Percentiles rank a stretch among this genome's conserved stretches.
phyloP scores from a whole-genome alignment of 1,140 invertebrate genomes.

The Lethrus apterus region DNA sequence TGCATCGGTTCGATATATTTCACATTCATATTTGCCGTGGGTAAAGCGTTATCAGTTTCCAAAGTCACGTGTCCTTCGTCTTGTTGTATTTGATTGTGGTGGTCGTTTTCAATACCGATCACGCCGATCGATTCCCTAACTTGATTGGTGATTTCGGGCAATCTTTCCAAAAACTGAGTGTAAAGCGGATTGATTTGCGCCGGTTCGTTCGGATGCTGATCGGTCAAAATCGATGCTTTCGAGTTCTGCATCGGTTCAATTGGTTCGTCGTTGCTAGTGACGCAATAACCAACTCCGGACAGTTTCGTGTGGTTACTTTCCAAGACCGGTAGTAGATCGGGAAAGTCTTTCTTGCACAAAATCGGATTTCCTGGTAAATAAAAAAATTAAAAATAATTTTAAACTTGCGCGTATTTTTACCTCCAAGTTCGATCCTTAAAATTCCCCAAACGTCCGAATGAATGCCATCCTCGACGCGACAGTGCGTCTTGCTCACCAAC shows the following conservation, averaged over 20 bases:
- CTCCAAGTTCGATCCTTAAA: slow-evolving; percentile 70
- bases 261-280: slow-evolving; percentile 47
- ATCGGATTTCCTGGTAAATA: slow-evolving; percentile 64
- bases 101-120: not conserved
- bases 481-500: slow-evolving; percentile 68
- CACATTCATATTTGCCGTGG: no score
- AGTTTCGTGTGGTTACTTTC: slow-evolving; percentile 61
- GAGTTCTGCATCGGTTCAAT: slow-evolving; percentile 38
- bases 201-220: not conserved
- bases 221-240: not conserved
- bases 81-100: slow-evolving; percentile 7
- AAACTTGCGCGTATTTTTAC: slow-evolving; percentile 40
- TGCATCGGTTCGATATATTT: no score
- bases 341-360: slow-evolving; percentile 59
- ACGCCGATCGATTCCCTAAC: slow-evolving; percentile 1
- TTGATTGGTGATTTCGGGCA: slow-evolving; percentile 10
- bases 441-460: slow-evolving; percentile 58
- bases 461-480: slow-evolving; percentile 52
- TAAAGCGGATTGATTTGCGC: slow-evolving; percentile 3
- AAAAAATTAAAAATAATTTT: slow-evolving; percentile 20
- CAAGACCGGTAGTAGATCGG: slow-evolving; percentile 57
- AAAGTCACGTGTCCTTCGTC: not conserved
- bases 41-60: no score
- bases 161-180: not conserved
- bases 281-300: slow-evolving; percentile 50